phyloP scores from a whole-genome alignment of 2,888 invertebrate species.

The Malthinus seriepunctatus region DNA sequence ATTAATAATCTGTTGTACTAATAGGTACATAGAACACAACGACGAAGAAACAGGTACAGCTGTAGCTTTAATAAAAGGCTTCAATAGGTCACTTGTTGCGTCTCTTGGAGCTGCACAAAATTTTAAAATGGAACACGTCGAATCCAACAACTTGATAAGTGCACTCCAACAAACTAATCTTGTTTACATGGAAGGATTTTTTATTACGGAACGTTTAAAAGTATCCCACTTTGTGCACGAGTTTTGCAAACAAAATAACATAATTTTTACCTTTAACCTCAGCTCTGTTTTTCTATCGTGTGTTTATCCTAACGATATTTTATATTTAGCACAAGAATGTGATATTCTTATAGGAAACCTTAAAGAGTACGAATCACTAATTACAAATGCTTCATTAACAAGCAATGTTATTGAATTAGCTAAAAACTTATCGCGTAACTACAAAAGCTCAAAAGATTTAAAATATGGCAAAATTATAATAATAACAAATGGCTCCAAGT shows the following conservation, averaged over 20 bases:
- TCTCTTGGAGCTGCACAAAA: slow-evolving; percentile 60
- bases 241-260: slow-evolving; percentile 49
- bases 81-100: slow-evolving; percentile 57
- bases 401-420: slow-evolving; percentile 35
- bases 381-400: slow-evolving; percentile 43
- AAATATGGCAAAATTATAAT: slow-evolving; percentile 58
- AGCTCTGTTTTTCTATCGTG: slow-evolving; percentile 60
- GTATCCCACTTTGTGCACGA: slow-evolving; percentile 55
- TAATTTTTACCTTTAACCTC: slow-evolving; percentile 58
- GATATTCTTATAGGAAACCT: slow-evolving; percentile 62
- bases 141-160: slow-evolving; percentile 29
- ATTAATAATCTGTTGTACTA: slow-evolving; percentile 1
- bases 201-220: slow-evolving; percentile 57
- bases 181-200: slow-evolving; percentile 63
- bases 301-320: slow-evolving; percentile 50
- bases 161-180: slow-evolving; percentile 42
- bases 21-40: slow-evolving; percentile 45
- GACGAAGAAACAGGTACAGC: slow-evolving; percentile 57
- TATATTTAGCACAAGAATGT: slow-evolving; percentile 54
- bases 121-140: slow-evolving; percentile 48
- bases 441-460: slow-evolving; percentile 15
- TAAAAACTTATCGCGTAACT: slow-evolving; percentile 30
- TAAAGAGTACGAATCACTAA: slow-evolving; percentile 58
- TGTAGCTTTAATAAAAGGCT: slow-evolving; percentile 55
- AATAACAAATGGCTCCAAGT: slow-evolving; percentile 65